phyloP scores from a whole-genome alignment of 2,797 vertebrate species.

The Sebastolobus alascanus region DNA sequence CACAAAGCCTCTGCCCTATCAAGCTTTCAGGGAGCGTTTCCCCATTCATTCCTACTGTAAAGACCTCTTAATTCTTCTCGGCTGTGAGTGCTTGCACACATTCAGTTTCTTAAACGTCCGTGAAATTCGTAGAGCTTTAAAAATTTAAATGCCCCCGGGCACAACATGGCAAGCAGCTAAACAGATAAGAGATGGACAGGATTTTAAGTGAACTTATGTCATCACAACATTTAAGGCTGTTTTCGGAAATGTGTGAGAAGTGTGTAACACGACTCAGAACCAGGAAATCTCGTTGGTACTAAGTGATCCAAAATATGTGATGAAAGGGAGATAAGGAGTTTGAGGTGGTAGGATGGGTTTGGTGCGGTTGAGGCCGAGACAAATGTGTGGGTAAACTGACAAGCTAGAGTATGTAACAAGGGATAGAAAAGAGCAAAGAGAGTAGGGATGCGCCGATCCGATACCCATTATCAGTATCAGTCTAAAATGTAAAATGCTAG shows the following conservation, averaged over 20 bases:
- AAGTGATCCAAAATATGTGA: neutral
- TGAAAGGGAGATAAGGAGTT: neutral
- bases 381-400: neutral
- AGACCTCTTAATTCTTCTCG: conserved; percentile 8
- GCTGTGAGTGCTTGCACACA: conserved; percentile 12
- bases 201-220: conserved; percentile 8
- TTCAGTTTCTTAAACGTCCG: conserved; percentile 21
- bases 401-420: neutral
- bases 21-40: conserved; percentile 18
- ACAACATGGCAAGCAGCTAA: conserved; percentile 20
- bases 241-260: conserved; percentile 17
- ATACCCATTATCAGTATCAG: too few species aligned
- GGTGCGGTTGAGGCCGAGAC: neutral
- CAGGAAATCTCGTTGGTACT: neutral
- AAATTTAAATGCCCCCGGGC: conserved; percentile 26
- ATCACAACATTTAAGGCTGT: conserved; percentile 20
- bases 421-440: neutral
- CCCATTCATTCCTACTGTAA: conserved; percentile 16
- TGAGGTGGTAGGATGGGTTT: neutral
- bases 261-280: neutral
- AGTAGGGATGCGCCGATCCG: too few species aligned
- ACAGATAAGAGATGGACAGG: conserved; percentile 33
- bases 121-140: conserved; percentile 32
- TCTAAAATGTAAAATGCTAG: too few species aligned
- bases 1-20: conserved; percentile 4